Evolutionary conservation across 2,113 vertebrate species (phyloP), one percentile per base, ranked within the genome.

Genomic region (Xenopus laevis): DNA sequence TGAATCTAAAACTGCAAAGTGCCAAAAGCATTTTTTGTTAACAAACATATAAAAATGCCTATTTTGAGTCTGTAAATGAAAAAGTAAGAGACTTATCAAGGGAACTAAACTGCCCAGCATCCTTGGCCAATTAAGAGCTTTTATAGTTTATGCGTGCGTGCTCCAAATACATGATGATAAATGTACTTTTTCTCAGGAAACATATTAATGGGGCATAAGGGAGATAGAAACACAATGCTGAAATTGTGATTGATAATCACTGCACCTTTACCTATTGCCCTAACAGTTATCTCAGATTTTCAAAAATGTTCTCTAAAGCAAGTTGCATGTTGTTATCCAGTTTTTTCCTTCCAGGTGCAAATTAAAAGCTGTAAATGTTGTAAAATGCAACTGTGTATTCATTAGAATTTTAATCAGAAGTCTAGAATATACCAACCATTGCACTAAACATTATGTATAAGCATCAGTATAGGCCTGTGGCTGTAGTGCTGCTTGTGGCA

Each of bases 121-220:
- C 63, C 71, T 66, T n/a, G 33, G 18, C 53, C 72, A 67, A 50
- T 67, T 67, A 60, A 74, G 21, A 67, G 72, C 27, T 47, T 67
- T 74, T 67, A 59, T 9, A 60, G 58, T 27, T 73, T 30, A 44
- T 27, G 47, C 44, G 50, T 46, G 18, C 15, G 18, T 60, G 72
- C 64, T 60, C 63, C 46, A 67, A 74, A 74, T 60, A 74, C 64
- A 60, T 50, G 46, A 60, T 73, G 33, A 73, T 66, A 73, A 73
- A 73, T 73, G 63, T 65, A n/a, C 40, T 27, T 73, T 73, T 73
- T 30, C 71, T 58, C 52, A 45, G 27, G 63, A 73, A 73, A 66
- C 53, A 66, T 65, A 65, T 66, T 73, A 66, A 73, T 59, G 52
- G 50, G 30, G 40, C 71, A 73, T 58, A 15, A 50, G 72, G 53